Percentiles rank a stretch among this genome's conserved stretches.
phyloP scores from a whole-genome alignment of 2,797 vertebrate genomes.

The Acrossocheilus fasciatus region DNA sequence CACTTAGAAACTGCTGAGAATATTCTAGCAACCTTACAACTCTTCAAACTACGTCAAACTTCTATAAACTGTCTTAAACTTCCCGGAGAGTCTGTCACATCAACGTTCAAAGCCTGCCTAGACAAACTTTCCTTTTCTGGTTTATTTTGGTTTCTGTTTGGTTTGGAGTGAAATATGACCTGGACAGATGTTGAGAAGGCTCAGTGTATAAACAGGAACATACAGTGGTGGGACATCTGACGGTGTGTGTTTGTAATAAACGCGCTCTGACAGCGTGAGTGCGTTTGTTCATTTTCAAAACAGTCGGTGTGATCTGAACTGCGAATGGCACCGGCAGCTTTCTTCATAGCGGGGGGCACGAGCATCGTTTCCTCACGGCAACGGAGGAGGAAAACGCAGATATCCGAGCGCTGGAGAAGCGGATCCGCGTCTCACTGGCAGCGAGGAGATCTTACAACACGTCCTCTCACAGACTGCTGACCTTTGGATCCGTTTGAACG shows the following conservation, averaged over 20 bases:
- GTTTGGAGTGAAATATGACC: not conserved
- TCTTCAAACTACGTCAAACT: not conserved
- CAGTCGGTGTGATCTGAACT: conserved; percentile 11
- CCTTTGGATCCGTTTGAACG: conserved; percentile 51
- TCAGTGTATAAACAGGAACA: not conserved
- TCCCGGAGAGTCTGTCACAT: not conserved
- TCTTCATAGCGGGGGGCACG: conserved; percentile 12
- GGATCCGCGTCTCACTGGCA: conserved; percentile 52
- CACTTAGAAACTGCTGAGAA: not conserved
- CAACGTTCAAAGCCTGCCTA: not conserved
- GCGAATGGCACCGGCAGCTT: conserved; percentile 19
- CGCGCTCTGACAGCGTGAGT: not conserved
- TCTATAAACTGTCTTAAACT: not conserved
- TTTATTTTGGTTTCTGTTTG: conserved; percentile 8
- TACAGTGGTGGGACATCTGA: not conserved
- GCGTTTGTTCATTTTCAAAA: conserved; percentile 1
- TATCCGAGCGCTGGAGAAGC: conserved; percentile 21
- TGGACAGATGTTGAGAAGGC: not conserved
- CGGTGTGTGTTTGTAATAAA: not conserved
- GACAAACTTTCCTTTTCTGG: not conserved
- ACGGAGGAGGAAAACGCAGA: conserved; percentile 19
- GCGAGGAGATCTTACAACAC: conserved; percentile 53
- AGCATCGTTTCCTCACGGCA: conserved; percentile 33
- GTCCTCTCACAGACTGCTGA: conserved; percentile 56
- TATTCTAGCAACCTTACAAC: not conserved